Evolutionary conservation across 2,113 vertebrate species (phyloP).

Genomic region (Cygnus atratus): DNA sequence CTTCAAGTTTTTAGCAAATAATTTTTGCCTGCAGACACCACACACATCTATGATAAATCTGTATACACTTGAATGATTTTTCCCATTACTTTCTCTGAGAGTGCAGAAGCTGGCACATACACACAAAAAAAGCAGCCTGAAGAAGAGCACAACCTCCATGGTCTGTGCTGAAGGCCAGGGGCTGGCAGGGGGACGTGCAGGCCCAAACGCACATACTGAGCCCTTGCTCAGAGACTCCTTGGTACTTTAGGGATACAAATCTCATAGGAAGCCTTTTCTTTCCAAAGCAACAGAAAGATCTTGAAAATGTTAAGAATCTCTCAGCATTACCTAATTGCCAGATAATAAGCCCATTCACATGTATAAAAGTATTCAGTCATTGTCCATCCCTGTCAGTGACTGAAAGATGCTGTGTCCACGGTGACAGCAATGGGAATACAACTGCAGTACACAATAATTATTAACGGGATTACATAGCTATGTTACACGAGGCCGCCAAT

Average conservation of each 20-base stretch:
- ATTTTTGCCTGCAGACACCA: not conserved
- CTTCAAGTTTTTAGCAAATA: not conserved
- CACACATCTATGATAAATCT: not conserved
- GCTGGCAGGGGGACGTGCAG: not conserved
- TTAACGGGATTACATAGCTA: not conserved
- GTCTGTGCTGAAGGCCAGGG: not conserved
- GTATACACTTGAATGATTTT: not conserved
- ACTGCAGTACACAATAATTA: not conserved
- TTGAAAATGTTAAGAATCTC: not conserved
- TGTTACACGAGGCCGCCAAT: accelerated
- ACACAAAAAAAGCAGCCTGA: not conserved
- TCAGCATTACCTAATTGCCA: not conserved
- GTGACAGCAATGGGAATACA: not conserved
- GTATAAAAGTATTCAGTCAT: accelerated
- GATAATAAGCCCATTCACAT: not conserved
- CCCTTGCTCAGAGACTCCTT: not conserved
- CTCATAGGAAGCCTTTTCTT: not conserved
- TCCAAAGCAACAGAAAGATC: not conserved
- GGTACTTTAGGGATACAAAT: not conserved
- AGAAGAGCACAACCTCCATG: not conserved
- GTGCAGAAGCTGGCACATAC: not conserved
- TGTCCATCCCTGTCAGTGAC: not conserved
- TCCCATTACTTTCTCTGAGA: not conserved
- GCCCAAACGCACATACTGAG: not conserved
- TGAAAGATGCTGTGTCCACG: not conserved